Evolutionary conservation across 2,113 vertebrate species (phyloP), one percentile per base, ranked within the genome.

Genomic region (Gobius niger): DNA sequence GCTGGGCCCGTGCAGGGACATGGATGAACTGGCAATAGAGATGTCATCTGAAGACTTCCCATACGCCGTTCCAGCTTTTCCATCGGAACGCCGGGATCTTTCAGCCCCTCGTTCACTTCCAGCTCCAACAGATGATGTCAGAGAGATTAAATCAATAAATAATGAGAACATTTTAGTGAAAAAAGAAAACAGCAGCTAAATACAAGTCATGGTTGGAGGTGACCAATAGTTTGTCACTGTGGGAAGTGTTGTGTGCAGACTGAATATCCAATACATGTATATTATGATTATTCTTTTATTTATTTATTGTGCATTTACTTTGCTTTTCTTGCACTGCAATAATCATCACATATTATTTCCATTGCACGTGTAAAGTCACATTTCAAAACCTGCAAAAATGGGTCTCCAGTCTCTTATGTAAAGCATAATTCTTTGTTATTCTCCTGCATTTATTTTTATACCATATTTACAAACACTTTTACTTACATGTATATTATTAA

Each of bases 391-490:
- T 67, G 77, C 78, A 78, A 82, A n/a, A n/a, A n/a, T n/a, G n/a
- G n/a, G n/a, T n/a, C n/a, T n/a, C n/a, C n/a, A n/a, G n/a, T n/a
- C n/a, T 95, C 91, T 81, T 63, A 82, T 91, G 90, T 93, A 93
- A 90, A 95, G 93, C 92, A 91, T 94, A 92, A 93, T 92, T 94
- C 87, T 93, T 88, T 91, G 93, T 95, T 94, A 92, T 93, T 94
- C 91, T 94, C 91, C 92, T 93, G 93, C 94, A 91, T 97, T 97
- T 97, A 98, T 98, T 98, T 98, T 98, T 98, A 96, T 98, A 98
- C 93, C 95, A 96, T 96, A 95, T 95, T 96, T 96, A 94, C 97
- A 95, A 92, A 95, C 93, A 95, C 94, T 94, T 96, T 96, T 95
- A 95, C 88, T 96, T 94, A 93, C 89, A 94, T 96, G 93, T n/a